Conservation (phyloP, 2,113 vertebrate genomes). For the Dascyllus trimaculatus region DNA sequence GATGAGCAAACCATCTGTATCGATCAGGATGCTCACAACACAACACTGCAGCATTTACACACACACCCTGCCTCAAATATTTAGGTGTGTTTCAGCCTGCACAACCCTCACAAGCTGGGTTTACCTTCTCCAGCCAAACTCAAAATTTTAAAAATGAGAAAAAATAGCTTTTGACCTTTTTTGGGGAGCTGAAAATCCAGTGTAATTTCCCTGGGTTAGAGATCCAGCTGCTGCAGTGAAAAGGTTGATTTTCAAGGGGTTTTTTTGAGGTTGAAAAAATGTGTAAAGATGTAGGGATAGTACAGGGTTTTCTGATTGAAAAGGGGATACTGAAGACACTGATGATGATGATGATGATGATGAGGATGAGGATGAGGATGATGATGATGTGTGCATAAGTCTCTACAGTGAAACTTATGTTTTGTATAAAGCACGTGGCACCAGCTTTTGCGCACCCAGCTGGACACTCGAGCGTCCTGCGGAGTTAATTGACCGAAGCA, state of each 20-base stretch:
- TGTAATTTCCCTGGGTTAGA: too few species aligned
- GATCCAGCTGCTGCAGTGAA: too few species aligned
- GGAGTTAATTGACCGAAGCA: slow-evolving; percentile 47
- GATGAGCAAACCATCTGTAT: background rate
- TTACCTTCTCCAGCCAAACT: background rate
- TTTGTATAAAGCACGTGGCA: slow-evolving; percentile 15
- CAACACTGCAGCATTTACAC: background rate
- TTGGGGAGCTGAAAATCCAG: too few species aligned
- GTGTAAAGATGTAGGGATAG: background rate
- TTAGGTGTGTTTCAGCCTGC: background rate
- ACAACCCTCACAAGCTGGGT: background rate
- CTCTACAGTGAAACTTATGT: slow-evolving; percentile 6
- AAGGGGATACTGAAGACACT: background rate
- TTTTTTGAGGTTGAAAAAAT: background rate
- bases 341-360: slow-evolving; percentile 20
- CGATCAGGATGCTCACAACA: background rate
- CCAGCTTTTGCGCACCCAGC: slow-evolving; percentile 27
- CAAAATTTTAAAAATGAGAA: too few species aligned
- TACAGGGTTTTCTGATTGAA: background rate
- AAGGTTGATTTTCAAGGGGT: too few species aligned
- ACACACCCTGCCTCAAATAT: slow-evolving; percentile 1
- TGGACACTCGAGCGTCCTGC: slow-evolving; percentile 28
- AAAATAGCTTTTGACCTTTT: too few species aligned
- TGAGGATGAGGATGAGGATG: slow-evolving; percentile 1
- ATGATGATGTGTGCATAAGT: background rate